A percentile compares a stretch with the other conserved stretches of the same genome.
phyloP scores from a whole-genome alignment of 1,140 invertebrate species.

The Euura lappo region DNA sequence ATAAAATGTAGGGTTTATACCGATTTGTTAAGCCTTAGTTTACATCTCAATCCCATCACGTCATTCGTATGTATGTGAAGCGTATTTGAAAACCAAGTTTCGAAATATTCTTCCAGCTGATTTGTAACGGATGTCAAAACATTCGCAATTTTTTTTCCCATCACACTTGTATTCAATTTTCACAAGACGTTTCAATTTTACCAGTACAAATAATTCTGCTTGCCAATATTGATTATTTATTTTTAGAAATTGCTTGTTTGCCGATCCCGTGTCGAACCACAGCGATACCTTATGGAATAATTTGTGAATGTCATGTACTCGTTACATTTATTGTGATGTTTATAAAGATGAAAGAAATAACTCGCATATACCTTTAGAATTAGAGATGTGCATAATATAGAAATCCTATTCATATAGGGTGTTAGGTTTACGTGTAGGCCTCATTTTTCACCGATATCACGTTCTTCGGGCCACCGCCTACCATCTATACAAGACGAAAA shows the following conservation, averaged over 20 bases:
- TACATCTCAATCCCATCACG: no score
- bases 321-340: not conserved
- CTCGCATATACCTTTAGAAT: not conserved
- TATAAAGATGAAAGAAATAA: not conserved
- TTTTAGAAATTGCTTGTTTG: not conserved
- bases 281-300: not conserved
- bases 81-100: no score
- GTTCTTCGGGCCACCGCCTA: not conserved
- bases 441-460: constrained; percentile 5
- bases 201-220: not conserved
- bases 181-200: not conserved
- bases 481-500: not conserved
- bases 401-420: not conserved
- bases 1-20: no score
- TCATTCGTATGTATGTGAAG: no score
- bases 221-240: not conserved
- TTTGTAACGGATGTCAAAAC: no score
- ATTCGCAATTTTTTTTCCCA: no score
- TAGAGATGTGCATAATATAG: not conserved
- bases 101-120: no score
- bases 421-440: not conserved
- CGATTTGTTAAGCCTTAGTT: no score
- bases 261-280: not conserved
- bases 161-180: no score
- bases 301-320: not conserved